Evolutionary conservation across 2,113 vertebrate species (phyloP).

Genomic region (Ciconia maguari): DNA sequence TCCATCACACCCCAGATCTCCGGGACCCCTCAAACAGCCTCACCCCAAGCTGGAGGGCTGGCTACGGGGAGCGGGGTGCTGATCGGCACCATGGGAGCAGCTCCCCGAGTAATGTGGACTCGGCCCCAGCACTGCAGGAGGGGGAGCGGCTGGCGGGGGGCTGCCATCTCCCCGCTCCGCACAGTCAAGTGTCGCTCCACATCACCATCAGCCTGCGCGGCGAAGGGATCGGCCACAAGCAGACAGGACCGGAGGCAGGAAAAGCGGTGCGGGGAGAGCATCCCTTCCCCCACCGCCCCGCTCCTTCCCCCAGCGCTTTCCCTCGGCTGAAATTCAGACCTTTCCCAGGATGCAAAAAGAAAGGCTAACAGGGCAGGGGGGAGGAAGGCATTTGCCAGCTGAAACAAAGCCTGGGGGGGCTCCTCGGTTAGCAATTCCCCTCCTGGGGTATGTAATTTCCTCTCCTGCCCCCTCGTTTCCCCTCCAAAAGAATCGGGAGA

Average conservation of each 20-base stretch:
- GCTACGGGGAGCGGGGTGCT: fast-evolving
- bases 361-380: not conserved
- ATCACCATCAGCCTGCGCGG: not conserved
- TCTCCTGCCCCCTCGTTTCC: not conserved
- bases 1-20: not conserved
- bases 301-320: not conserved
- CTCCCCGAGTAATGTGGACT: fast-evolving
- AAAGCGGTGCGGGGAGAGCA: not conserved
- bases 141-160: not conserved
- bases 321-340: not conserved
- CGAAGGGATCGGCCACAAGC: not conserved
- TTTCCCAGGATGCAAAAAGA: not conserved
- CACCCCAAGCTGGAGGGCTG: not conserved
- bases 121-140: not conserved
- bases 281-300: not conserved
- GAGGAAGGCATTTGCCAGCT: not conserved
- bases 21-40: fast-evolving
- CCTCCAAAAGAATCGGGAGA: not conserved
- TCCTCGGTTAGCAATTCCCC: not conserved
- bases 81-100: not conserved
- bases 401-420: not conserved
- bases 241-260: not conserved
- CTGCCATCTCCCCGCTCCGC: not conserved
- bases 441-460: not conserved
- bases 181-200: not conserved